phyloP scores from a whole-genome alignment of 1,140 invertebrate species.

The Drosophila malerkotliana region DNA sequence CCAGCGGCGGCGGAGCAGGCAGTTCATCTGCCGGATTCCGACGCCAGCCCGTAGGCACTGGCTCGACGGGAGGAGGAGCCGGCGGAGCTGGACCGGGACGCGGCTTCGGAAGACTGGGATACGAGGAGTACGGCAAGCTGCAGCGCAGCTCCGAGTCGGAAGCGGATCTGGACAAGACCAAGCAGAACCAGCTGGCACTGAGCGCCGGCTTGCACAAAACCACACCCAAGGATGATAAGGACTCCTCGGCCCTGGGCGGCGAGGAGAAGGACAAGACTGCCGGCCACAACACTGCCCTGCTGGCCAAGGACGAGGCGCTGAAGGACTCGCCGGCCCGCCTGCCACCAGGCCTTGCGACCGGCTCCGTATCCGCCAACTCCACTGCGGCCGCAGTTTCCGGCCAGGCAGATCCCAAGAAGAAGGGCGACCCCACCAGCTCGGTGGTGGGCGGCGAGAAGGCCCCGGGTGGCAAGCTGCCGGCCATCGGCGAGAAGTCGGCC shows the following conservation, averaged over 20 bases:
- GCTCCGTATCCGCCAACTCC: conserved; percentile 2
- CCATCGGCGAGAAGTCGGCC: conserved; percentile 56
- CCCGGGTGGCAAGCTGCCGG: conserved; percentile 37
- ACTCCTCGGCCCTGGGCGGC: conserved; percentile 28
- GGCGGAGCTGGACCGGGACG: conserved; percentile 24
- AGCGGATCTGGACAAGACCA: conserved; percentile 87
- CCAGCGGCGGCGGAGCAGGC: conserved; percentile 76
- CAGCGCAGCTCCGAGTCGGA: conserved; percentile 79
- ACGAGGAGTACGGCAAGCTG: conserved; percentile 83
- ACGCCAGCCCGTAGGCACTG: conserved; percentile 19
- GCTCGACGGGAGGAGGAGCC: conserved; percentile 9
- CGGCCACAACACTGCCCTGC: conserved; percentile 60
- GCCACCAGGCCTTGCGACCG: conserved; percentile 53
- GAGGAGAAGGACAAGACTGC: conserved; percentile 64
- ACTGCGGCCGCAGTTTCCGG: conserved; percentile 23
- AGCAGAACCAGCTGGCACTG: conserved; percentile 88
- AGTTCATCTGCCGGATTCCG: conserved; percentile 24
- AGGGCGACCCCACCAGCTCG: conserved; percentile 9
- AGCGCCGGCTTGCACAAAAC: conserved; percentile 86
- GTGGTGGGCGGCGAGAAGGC: conserved; percentile 52
- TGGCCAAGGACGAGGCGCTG: conserved; percentile 60
- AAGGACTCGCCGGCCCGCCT: conserved; percentile 39
- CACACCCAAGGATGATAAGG: conserved; percentile 72
- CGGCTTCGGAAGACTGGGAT: conserved; percentile 86
- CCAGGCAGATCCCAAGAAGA: conserved; percentile 32